These are phyloP conservation scores for Onychorhynchus coronatus DNA, from an alignment of 2,113 vertebrate species.

Conservation along the genomic window DNA sequence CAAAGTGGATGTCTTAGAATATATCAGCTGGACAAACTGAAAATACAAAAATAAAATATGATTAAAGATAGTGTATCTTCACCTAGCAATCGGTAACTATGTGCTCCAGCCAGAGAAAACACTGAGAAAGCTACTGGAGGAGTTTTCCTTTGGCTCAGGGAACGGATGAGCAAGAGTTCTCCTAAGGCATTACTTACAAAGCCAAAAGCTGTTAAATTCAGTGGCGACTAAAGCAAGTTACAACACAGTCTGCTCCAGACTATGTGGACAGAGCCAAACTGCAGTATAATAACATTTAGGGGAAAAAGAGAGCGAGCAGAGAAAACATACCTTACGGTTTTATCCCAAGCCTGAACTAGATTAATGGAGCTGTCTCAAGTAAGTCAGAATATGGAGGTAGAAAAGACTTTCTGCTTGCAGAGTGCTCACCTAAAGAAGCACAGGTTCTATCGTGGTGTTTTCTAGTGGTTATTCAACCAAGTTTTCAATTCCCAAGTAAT, in stretches of 20 bases:
- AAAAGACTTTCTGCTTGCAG: background rate
- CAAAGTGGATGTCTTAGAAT: background rate
- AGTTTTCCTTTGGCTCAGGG: constrained; percentile 57
- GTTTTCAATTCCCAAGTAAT: background rate
- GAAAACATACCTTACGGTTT: background rate
- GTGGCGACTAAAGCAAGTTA: constrained; percentile 33
- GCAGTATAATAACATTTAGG: background rate
- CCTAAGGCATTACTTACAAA: constrained; percentile 41
- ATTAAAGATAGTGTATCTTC: constrained; percentile 43
- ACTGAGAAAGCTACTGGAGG: constrained; percentile 55
- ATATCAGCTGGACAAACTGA: background rate
- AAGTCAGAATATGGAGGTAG: background rate
- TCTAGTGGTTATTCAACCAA: background rate
- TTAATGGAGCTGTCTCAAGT: background rate
- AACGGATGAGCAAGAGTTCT: constrained; percentile 60
- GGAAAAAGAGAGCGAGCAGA: background rate
- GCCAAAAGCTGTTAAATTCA: constrained; percentile 60
- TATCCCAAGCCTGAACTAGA: background rate
- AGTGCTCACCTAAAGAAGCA: background rate
- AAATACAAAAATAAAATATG: constrained; percentile 19
- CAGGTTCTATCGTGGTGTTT: background rate
- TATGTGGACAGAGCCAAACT: constrained; percentile 45
- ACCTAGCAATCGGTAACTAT: constrained; percentile 37
- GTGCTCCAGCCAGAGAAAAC: constrained; percentile 58
- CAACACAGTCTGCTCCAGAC: constrained; percentile 42